phyloP scores from a whole-genome alignment of 2,113 vertebrate genomes.

The Aspiorhynchus laticeps region DNA sequence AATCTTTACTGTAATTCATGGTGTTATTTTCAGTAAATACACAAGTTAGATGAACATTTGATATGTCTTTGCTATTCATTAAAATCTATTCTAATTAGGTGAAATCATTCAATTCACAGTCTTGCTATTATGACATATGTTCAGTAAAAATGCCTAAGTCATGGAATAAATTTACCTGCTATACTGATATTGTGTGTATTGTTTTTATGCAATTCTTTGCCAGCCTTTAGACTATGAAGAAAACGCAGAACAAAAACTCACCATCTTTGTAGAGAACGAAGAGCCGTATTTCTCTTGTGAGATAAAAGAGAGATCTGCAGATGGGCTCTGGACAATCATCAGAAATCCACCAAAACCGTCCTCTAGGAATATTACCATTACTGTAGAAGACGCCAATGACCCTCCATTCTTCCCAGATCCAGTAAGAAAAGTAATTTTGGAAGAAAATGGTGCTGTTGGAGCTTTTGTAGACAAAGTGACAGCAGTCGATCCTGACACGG shows the following conservation, averaged over 20 bases:
- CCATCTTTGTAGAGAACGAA: slow-evolving; percentile 64
- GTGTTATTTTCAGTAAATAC: no score
- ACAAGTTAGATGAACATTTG: no score
- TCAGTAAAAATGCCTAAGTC: no score
- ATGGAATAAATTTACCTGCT: not conserved
- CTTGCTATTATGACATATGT: no score
- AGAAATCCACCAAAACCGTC: not conserved
- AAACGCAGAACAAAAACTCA: slow-evolving; percentile 43
- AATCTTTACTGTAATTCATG: no score
- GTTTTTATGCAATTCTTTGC: not conserved
- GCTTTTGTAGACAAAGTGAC: slow-evolving; percentile 52
- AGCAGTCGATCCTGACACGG: slow-evolving; percentile 65
- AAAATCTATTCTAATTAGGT: no score
- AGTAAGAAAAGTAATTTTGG: not conserved
- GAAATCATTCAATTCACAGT: no score
- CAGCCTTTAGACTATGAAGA: slow-evolving; percentile 67
- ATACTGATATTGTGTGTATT: not conserved
- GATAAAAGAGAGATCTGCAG: slow-evolving; percentile 17
- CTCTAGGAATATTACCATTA: slow-evolving; percentile 45
- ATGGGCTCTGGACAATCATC: slow-evolving; percentile 57
- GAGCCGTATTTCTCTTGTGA: slow-evolving; percentile 60
- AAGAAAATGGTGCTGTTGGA: slow-evolving; percentile 59
- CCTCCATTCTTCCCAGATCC: slow-evolving; percentile 60
- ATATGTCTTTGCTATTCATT: no score
- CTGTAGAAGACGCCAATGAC: slow-evolving; percentile 70